phyloP scores from a whole-genome alignment of 2,113 vertebrate species.

The Lophura nycthemera region DNA sequence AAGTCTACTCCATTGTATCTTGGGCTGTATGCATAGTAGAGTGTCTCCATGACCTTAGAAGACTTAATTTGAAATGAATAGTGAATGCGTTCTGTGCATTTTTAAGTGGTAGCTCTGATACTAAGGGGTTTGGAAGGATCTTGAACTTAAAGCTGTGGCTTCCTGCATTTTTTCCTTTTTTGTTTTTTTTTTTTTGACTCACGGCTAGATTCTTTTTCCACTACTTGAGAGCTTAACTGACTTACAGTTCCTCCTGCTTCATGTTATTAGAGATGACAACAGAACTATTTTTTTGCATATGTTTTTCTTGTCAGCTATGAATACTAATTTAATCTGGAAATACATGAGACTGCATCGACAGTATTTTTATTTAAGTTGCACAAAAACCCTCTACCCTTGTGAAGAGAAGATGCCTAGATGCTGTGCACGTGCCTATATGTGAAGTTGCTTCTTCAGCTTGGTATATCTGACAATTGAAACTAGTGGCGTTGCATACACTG shows the following conservation, averaged over 20 bases:
- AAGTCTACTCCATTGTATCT: background rate
- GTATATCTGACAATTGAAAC: background rate
- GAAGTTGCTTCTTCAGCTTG: background rate
- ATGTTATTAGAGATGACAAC: background rate
- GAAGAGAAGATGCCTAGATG: background rate
- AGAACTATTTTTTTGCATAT: background rate
- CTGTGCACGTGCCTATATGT: background rate
- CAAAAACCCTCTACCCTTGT: background rate
- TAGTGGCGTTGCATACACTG: background rate
- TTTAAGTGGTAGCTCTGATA: background rate
- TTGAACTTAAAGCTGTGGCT: background rate
- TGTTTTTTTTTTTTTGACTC: background rate
- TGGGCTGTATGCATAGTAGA: background rate
- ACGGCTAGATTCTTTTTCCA: background rate
- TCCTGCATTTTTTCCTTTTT: background rate
- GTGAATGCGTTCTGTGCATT: rapidly evolving
- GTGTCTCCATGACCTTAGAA: background rate
- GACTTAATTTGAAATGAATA: background rate
- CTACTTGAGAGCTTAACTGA: background rate
- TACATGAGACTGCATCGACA: background rate
- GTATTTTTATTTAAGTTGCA: background rate
- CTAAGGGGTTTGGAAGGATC: background rate
- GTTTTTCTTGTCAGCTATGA: background rate
- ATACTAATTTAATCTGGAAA: background rate
- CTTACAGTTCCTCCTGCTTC: background rate